Percentiles rank a stretch among this genome's conserved stretches.
Conservation (phyloP, 2,888 invertebrate genomes). For the Trachelus stipa region DNA sequence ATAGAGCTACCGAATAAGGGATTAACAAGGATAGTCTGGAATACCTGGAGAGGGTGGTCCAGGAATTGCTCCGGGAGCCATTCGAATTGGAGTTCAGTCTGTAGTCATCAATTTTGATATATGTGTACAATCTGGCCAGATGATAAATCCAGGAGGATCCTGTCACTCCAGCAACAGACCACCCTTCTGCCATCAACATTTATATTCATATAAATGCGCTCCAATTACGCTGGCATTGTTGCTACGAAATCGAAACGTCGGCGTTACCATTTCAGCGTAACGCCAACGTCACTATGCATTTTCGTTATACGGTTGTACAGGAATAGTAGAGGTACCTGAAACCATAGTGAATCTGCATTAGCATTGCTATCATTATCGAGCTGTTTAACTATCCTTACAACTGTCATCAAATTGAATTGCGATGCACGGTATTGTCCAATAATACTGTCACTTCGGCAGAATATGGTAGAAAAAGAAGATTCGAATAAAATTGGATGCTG, state of each 20-base stretch:
- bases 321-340: not conserved
- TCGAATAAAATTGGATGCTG: not conserved
- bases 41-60: not conserved
- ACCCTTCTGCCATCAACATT: not conserved
- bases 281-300: not conserved
- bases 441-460: not conserved
- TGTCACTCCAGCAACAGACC: not conserved
- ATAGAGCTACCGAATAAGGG: not conserved
- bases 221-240: not conserved
- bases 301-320: not conserved
- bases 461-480: not conserved
- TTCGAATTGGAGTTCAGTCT: not conserved
- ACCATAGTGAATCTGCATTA: not conserved
- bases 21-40: not conserved
- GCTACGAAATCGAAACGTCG: not conserved
- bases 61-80: constrained; percentile 1
- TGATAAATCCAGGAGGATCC: not conserved
- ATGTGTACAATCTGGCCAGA: not conserved
- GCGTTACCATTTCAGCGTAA: not conserved
- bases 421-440: not conserved
- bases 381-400: not conserved
- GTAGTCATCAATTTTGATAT: constrained; percentile 11
- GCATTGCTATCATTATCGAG: not conserved
- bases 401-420: not conserved
- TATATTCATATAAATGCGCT: constrained; percentile 7